Conservation (phyloP, 2,797 vertebrate species). For the Callimico goeldii region DNA sequence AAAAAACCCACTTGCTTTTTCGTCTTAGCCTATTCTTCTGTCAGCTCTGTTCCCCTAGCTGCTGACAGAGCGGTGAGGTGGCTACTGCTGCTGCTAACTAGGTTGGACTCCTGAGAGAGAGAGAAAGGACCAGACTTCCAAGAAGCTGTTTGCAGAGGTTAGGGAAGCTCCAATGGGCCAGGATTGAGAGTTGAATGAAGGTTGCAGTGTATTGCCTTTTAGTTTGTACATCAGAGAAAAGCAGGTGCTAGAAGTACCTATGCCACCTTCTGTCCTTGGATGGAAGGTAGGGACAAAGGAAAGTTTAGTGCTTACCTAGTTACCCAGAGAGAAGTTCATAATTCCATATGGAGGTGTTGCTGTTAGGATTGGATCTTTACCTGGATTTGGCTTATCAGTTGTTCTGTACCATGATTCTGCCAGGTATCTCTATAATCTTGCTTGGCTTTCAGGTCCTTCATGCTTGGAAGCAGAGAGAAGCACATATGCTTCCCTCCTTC, state of each 20-base stretch:
- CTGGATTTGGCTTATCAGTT: slow-evolving; percentile 74
- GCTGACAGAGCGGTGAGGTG: slow-evolving; percentile 10
- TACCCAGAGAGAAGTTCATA: slow-evolving; percentile 13
- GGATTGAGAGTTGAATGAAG: neutral
- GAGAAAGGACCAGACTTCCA: neutral
- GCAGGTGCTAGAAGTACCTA: neutral
- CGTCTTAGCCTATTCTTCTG: slow-evolving; percentile 36
- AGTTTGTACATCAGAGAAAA: slow-evolving; percentile 25
- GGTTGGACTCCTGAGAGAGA: neutral
- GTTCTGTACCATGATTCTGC: slow-evolving; percentile 54
- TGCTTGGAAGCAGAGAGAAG: slow-evolving; percentile 23
- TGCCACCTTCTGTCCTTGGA: neutral
- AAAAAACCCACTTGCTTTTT: slow-evolving; percentile 35
- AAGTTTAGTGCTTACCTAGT: slow-evolving; percentile 17
- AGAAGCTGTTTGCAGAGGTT: slow-evolving; percentile 39
- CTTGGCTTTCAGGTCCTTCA: slow-evolving; percentile 45
- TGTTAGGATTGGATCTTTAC: neutral
- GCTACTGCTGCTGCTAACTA: slow-evolving; percentile 25
- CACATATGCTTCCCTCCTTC: neutral
- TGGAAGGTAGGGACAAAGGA: neutral
- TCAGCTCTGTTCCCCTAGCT: slow-evolving; percentile 49
- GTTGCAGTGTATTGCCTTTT: slow-evolving; percentile 19
- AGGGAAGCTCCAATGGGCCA: neutral
- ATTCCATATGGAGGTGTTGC: slow-evolving; percentile 31
- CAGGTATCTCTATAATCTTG: slow-evolving; percentile 69